Evolutionary conservation across 2,113 vertebrate genomes (phyloP).

Genomic region (Laticauda colubrina): DNA sequence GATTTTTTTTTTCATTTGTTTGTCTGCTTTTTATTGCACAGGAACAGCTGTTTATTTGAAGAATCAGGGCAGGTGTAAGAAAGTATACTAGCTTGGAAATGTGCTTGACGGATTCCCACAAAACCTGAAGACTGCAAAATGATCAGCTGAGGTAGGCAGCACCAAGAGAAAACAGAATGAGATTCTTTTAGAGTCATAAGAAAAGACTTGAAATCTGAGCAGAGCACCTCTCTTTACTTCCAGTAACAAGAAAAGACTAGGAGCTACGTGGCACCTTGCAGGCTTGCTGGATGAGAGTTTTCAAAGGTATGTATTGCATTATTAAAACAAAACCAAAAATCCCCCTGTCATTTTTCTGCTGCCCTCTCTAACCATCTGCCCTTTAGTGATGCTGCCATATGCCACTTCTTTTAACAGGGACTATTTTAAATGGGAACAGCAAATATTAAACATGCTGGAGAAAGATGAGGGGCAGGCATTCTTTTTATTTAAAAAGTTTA

Average conservation of each 20-base stretch:
- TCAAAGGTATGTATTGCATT: not conserved
- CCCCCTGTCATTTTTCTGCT: not conserved
- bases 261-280: constrained; percentile 21
- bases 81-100: not conserved
- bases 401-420: not conserved
- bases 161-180: not conserved
- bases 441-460: not conserved
- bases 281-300: not conserved
- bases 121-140: not conserved
- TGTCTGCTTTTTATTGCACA: not conserved
- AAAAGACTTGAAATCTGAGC: not conserved
- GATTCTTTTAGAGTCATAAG: not conserved
- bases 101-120: not conserved
- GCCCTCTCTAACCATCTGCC: not conserved
- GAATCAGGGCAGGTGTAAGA: not conserved
- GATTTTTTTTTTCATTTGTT: not conserved
- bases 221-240: not conserved
- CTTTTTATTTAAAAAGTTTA: not conserved
- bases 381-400: not conserved
- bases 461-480: not conserved
- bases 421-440: not conserved
- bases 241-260: not conserved
- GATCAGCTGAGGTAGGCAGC: not conserved
- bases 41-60: not conserved
- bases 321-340: not conserved